Percentiles rank a stretch among this genome's conserved stretches.
Conservation (phyloP, 2,113 vertebrate species). For the Pseudorasbora parva region DNA sequence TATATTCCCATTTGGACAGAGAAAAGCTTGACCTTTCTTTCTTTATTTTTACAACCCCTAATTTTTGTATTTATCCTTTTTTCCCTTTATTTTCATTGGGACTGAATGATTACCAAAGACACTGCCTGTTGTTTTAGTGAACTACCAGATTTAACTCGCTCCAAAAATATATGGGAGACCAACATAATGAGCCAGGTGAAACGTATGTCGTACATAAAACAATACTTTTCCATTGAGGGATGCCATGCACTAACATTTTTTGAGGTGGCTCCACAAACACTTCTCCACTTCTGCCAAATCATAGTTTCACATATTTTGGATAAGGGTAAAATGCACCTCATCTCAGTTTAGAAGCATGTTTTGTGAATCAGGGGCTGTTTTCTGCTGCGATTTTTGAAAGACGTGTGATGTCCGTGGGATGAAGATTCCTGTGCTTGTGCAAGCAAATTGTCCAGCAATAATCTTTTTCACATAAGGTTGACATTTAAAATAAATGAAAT, state of each 20-base stretch:
- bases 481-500: too few species aligned
- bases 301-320: not conserved
- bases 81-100: slow-evolving; percentile 38
- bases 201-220: not conserved
- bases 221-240: too few species aligned
- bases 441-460: not conserved
- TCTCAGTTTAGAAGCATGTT: not conserved
- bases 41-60: slow-evolving; percentile 69
- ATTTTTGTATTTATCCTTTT: slow-evolving; percentile 62
- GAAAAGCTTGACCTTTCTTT: slow-evolving; percentile 69
- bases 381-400: not conserved
- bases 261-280: not conserved
- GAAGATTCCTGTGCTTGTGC: too few species aligned
- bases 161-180: slow-evolving; percentile 41
- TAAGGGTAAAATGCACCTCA: not conserved
- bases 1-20: slow-evolving; percentile 67
- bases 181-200: slow-evolving; percentile 10
- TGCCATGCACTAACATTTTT: not conserved
- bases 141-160: slow-evolving; percentile 47
- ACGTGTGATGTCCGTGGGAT: not conserved
- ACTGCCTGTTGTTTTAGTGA: slow-evolving; percentile 55
- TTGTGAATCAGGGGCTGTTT: not conserved
- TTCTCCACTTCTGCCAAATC: not conserved
- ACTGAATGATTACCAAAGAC: slow-evolving; percentile 57
- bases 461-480: too few species aligned